Conservation (phyloP, 64 coral and sea anemone species). For the Pocillopora verrucosa region DNA sequence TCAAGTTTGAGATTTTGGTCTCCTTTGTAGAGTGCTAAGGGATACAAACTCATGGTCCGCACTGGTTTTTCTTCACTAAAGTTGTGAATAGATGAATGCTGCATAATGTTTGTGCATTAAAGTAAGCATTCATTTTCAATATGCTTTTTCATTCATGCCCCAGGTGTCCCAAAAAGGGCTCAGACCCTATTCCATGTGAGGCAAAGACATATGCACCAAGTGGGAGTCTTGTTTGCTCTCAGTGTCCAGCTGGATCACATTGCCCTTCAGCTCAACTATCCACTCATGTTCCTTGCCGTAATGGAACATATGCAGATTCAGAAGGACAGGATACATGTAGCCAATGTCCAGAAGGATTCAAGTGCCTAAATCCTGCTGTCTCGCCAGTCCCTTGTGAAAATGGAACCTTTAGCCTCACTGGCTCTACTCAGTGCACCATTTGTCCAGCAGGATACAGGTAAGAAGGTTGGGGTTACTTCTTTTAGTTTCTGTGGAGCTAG, state of each 20-base stretch:
- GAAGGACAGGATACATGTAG: constrained; percentile 33
- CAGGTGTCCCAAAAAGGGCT: constrained; percentile 57
- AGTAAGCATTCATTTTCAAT: neutral
- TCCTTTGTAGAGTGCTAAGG: too few relatives aligned
- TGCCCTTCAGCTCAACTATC: constrained; percentile 32
- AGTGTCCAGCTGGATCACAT: constrained; percentile 50
- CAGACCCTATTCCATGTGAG: constrained; percentile 32
- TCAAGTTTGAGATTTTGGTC: too few relatives aligned
- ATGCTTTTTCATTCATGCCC: neutral
- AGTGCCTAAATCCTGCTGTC: constrained; percentile 40
- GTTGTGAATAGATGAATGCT: too few relatives aligned
- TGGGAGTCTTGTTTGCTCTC: neutral
- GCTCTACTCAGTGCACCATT: constrained; percentile 55
- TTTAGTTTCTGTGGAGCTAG: neutral
- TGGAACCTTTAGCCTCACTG: constrained; percentile 67
- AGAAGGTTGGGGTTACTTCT: neutral
- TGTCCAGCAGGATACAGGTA: constrained; percentile 79
- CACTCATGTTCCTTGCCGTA: constrained; percentile 53
- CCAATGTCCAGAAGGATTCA: constrained; percentile 51
- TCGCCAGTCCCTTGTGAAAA: constrained; percentile 46
- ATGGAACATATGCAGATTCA: constrained; percentile 62
- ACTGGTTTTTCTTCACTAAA: too few relatives aligned
- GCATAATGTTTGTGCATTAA: neutral
- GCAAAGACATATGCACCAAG: constrained; percentile 22
- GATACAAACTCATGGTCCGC: too few relatives aligned